Evolutionary conservation across 2,888 invertebrate species (phyloP).

Genomic region (Acronicta leporina): DNA sequence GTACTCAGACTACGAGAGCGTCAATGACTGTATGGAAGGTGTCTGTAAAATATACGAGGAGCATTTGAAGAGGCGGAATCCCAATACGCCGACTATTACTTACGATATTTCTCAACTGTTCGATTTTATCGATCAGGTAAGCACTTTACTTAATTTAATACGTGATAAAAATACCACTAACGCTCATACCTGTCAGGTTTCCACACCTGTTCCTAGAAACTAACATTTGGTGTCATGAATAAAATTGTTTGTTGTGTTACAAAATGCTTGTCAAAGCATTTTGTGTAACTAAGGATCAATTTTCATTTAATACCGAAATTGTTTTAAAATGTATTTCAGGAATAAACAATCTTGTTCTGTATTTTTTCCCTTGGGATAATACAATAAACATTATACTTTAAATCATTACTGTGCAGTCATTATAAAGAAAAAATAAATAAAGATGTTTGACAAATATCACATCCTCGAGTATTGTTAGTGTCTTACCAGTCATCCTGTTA

Average conservation of each 20-base stretch:
- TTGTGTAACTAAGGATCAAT: background rate
- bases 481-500: no score
- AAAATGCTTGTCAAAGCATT: constrained; percentile 13
- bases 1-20: constrained; percentile 99
- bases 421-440: no score
- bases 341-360: background rate
- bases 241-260: background rate
- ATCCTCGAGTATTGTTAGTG: no score
- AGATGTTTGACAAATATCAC: no score
- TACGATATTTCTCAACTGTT: constrained; percentile 99
- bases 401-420: no score
- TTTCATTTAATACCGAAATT: constrained; percentile 4
- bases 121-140: constrained; percentile 98
- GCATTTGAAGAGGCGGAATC: constrained; percentile 98
- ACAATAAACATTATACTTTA: no score
- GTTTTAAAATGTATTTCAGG: background rate
- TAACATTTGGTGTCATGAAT: background rate
- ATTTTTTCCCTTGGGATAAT: no score
- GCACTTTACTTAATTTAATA: constrained; percentile 25
- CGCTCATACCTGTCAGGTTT: background rate
- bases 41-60: constrained; percentile 99
- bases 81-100: constrained; percentile 98
- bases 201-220: background rate
- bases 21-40: constrained; percentile 99
- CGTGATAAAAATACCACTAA: background rate